Percentiles rank a stretch among this genome's conserved stretches.
These are phyloP conservation scores for Drosophila gaucha DNA, from an alignment of 2,888 invertebrate genomes.

Conservation along the genomic window DNA sequence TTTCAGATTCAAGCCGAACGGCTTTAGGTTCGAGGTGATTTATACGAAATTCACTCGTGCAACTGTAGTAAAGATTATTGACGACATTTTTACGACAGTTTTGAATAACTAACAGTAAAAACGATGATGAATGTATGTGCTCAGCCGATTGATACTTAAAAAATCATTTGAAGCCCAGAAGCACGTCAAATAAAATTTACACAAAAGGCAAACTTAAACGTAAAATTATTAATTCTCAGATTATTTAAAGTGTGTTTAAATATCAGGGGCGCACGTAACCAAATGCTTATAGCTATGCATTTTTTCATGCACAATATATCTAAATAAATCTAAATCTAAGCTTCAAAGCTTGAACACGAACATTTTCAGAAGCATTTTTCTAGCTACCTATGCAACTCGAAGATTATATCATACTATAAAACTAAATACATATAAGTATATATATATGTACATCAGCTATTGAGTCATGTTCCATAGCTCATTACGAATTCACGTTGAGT, in stretches of 20 bases:
- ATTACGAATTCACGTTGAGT: slow-evolving; percentile 8
- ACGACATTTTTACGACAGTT: slow-evolving; percentile 9
- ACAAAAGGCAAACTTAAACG: neutral
- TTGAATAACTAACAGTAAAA: slow-evolving; percentile 1
- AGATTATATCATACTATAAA: neutral
- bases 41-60: neutral
- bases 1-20: slow-evolving; percentile 31
- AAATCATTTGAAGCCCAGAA: slow-evolving; percentile 17
- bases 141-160: slow-evolving; percentile 2
- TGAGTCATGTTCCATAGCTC: neutral
- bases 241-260: slow-evolving; percentile 1
- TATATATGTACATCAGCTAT: neutral
- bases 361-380: no score
- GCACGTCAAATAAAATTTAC: neutral
- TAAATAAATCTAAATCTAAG: neutral
- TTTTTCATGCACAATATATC: slow-evolving; percentile 6
- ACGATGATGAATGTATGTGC: slow-evolving; percentile 16
- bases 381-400: neutral
- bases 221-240: neutral
- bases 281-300: slow-evolving; percentile 10
- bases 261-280: slow-evolving; percentile 12
- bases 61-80: slow-evolving; percentile 1
- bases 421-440: neutral
- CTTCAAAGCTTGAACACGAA: no score
- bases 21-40: neutral